Conservation (phyloP, 2,797 vertebrate genomes). For the Gymnocypris eckloni region DNA sequence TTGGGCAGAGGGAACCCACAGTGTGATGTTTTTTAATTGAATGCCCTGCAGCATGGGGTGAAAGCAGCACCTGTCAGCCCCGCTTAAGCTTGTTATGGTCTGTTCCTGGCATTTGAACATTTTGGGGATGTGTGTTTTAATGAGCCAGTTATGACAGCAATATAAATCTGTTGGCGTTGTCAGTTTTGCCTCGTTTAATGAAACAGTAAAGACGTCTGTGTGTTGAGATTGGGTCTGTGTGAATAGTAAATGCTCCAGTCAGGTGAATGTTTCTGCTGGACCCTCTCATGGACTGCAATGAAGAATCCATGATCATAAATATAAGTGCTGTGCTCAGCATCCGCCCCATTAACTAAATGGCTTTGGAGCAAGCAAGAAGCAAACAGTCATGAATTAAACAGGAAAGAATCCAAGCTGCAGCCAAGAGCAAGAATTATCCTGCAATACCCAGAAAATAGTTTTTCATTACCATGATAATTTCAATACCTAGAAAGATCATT, state of each 20-base stretch:
- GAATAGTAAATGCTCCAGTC: conserved; percentile 21
- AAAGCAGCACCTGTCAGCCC: conserved; percentile 22
- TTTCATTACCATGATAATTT: background rate
- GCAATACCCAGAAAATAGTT: background rate
- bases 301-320: conserved; percentile 37
- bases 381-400: conserved; percentile 9
- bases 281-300: conserved; percentile 21
- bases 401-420: background rate
- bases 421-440: conserved; percentile 20
- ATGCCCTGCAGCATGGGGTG: background rate
- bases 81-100: conserved; percentile 34
- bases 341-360: conserved; percentile 44
- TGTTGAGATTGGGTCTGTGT: background rate
- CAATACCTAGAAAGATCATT: background rate
- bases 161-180: background rate
- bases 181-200: background rate
- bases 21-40: conserved; percentile 27
- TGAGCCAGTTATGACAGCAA: conserved; percentile 22
- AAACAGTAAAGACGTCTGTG: background rate
- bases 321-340: conserved; percentile 55
- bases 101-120: conserved; percentile 13
- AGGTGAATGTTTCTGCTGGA: conserved; percentile 13
- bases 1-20: background rate
- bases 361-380: conserved; percentile 19
- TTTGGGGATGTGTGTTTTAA: conserved; percentile 12